A percentile compares a stretch with the other conserved stretches of the same genome.
phyloP scores from a whole-genome alignment of 1,140 invertebrate genomes.

The Helicoverpa armigera region DNA sequence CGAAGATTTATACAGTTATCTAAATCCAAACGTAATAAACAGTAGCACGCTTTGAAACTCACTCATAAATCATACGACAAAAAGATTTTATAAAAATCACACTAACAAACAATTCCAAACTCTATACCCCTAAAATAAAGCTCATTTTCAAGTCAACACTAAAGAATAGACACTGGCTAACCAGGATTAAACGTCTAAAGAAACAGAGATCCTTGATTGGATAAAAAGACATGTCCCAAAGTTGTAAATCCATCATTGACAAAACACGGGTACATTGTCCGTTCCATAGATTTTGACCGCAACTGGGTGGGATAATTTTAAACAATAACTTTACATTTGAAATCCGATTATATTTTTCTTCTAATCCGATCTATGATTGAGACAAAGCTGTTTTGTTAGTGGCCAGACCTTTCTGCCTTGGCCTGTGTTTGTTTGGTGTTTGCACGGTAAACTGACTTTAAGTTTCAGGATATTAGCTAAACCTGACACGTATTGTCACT shows the following conservation, averaged over 20 bases:
- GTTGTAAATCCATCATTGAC: constrained; percentile 44
- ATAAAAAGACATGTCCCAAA: constrained; percentile 34
- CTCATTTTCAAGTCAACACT: neutral
- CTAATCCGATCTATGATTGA: constrained; percentile 41
- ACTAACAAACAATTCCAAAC: neutral
- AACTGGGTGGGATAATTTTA: constrained; percentile 47
- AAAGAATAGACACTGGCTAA: neutral
- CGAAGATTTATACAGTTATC: constrained; percentile 29
- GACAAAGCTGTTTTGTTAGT: constrained; percentile 44
- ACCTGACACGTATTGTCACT: constrained; percentile 28
- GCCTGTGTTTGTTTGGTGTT: constrained; percentile 38
- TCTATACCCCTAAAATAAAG: neutral
- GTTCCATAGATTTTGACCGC: constrained; percentile 8
- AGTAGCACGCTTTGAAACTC: constrained; percentile 34
- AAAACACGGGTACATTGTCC: constrained; percentile 36
- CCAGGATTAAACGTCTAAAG: constrained; percentile 23
- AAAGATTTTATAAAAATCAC: neutral
- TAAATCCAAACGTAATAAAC: constrained; percentile 38
- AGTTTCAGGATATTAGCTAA: neutral
- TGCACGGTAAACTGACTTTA: constrained; percentile 38
- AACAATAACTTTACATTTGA: constrained; percentile 44
- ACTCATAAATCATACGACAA: constrained; percentile 37
- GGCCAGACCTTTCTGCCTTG: constrained; percentile 12
- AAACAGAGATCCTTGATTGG: constrained; percentile 28
- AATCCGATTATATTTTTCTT: constrained; percentile 45